Evolutionary conservation across 2,797 vertebrate species (phyloP), one percentile per base, ranked within the genome.

Genomic region (Pantherophis vulpinus): DNA sequence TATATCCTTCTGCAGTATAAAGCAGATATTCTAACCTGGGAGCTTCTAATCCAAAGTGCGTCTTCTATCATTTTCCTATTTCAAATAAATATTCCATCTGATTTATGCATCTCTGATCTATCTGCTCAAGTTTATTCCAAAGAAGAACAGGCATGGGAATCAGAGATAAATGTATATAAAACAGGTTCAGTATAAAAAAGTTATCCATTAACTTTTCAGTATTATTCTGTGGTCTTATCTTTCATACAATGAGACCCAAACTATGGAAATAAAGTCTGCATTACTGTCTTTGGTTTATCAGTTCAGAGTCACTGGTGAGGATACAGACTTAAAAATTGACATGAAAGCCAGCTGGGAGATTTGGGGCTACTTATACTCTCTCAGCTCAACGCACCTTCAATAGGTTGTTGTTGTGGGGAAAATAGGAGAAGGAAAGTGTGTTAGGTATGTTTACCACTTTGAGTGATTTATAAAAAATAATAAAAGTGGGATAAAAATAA

Each of bases 141-240:
- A 16, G 74, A 60, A 86, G 37, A 86, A 86, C 60, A n/a, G 86
- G 79, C 60, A 42, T 91, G 16, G 90, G 25, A 86, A 61, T 91
- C 79, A 60, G 11, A 56, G 37, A n/a, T 29, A 29, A 58, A 23
- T 74, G 32, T 32, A 58, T 12, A 83, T 25, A 87, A 87, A 91
- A 32, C 27, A 61, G 25, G 23, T 70, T 32, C 51, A 56, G 37
- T 66, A 55, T 55, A 32, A 87, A 87, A 88, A 58, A 29, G 11
- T 54, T 86, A 51, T 23, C 16, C 16, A 56, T 92, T 86, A 58
- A 93, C 55, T 93, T 47, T 47, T 86, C 93, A 70, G 63, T 91
- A 5, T 16, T 90, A 89, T 90, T 88, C 90, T 90, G 14, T 7
- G 93, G 27, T 2, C 12, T 2, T 89, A 59, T 37, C 10, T 29